Conservation (phyloP, 1,140 invertebrate genomes). For the Elymnias hypermnestra region DNA sequence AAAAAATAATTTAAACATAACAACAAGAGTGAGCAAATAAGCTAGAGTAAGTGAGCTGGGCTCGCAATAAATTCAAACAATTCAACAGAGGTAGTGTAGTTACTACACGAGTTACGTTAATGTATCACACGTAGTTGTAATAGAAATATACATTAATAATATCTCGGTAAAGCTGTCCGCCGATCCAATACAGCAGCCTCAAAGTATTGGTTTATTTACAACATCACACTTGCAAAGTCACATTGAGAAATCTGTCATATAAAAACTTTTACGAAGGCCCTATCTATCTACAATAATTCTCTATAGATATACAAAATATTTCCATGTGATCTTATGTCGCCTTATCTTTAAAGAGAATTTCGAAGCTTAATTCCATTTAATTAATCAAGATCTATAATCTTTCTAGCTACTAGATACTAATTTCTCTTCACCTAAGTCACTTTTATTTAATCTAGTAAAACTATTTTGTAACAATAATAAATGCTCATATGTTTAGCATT, state of each 20-base stretch:
- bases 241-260: constrained; percentile 66
- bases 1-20: constrained; percentile 44
- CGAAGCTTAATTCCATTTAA: constrained; percentile 30
- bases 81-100: constrained; percentile 66
- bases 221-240: constrained; percentile 69
- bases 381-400: constrained; percentile 33
- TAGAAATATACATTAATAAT: constrained; percentile 38
- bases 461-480: constrained; percentile 49
- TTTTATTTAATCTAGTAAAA: constrained; percentile 41
- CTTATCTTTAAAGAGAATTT: constrained; percentile 48
- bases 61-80: constrained; percentile 49
- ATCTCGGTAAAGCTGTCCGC: constrained; percentile 19
- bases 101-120: constrained; percentile 60
- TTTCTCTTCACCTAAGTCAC: constrained; percentile 41
- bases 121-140: constrained; percentile 52
- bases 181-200: constrained; percentile 14
- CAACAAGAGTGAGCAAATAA: constrained; percentile 60
- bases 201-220: constrained; percentile 53
- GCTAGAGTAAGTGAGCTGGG: constrained; percentile 59
- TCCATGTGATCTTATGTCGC: constrained; percentile 53
- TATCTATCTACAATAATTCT: constrained; percentile 50
- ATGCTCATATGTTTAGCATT: constrained; percentile 34
- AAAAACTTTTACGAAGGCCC: constrained; percentile 62
- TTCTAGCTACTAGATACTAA: constrained; percentile 50
- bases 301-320: constrained; percentile 71